phyloP scores from a whole-genome alignment of 2,888 invertebrate genomes.

The Synanthedon vespiformis region DNA sequence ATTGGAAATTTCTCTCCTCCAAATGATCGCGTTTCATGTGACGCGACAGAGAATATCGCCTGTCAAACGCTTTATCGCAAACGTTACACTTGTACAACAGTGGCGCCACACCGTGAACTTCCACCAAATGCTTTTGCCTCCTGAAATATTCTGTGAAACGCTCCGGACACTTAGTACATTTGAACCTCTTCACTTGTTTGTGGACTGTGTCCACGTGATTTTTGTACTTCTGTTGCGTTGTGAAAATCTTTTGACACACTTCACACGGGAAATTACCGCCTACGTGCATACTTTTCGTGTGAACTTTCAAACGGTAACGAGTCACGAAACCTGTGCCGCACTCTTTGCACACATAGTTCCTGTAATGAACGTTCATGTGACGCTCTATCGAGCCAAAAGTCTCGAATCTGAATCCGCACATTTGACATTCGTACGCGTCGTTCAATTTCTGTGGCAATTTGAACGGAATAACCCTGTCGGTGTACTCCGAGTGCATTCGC shows the following conservation, averaged over 20 bases:
- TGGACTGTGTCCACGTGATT: constrained; percentile 43
- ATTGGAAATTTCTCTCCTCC: constrained; percentile 6
- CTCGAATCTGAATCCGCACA: constrained; percentile 44
- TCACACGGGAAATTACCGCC: constrained; percentile 35
- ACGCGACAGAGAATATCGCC: constrained; percentile 22
- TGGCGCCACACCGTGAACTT: constrained; percentile 34
- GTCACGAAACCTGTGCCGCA: constrained; percentile 53
- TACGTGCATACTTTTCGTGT: constrained; percentile 36
- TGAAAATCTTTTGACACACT: constrained; percentile 37
- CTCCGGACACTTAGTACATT: constrained; percentile 44
- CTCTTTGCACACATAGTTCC: constrained; percentile 47
- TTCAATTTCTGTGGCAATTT: constrained; percentile 10
- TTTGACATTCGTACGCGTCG: constrained; percentile 30
- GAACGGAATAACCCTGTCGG: constrained; percentile 6
- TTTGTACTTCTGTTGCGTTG: constrained; percentile 34
- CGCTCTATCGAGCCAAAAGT: constrained; percentile 52
- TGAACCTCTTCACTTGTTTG: constrained; percentile 35
- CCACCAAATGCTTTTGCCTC: constrained; percentile 45
- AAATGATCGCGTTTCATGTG: constrained; percentile 8
- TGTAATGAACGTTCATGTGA: constrained; percentile 55
- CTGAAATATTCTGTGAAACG: constrained; percentile 43
- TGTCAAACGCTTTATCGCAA: constrained; percentile 33
- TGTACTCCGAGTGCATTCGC: constrained; percentile 1
- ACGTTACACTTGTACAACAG: constrained; percentile 46
- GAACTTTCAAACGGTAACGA: constrained; percentile 41